Conservation (phyloP, 2,113 vertebrate genomes). For the Barbus barbus region DNA sequence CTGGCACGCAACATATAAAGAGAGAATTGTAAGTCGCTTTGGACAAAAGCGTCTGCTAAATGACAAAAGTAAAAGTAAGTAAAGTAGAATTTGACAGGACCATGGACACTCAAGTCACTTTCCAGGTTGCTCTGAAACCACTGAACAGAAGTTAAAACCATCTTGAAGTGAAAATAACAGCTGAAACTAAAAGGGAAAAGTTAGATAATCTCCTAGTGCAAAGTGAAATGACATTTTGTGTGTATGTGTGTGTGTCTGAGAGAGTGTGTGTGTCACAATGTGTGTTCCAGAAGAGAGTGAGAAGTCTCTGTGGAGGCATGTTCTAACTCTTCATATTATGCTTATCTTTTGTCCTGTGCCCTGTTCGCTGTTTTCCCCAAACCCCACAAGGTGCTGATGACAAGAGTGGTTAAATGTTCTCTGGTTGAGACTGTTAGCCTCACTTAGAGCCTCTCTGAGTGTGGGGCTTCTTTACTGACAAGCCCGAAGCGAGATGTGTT, state of each 20-base stretch:
- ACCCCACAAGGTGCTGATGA: conserved; percentile 47
- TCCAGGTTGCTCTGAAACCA: conserved; percentile 40
- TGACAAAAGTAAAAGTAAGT: too few relatives aligned
- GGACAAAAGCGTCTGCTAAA: too few relatives aligned
- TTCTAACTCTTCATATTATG: conserved; percentile 39
- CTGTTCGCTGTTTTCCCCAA: conserved; percentile 33
- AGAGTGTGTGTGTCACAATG: too few relatives aligned
- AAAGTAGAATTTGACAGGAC: conserved; percentile 26
- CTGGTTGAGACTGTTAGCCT: conserved; percentile 13
- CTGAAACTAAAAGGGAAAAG: conserved; percentile 47
- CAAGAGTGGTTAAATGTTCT: conserved; percentile 39
- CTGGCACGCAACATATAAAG: conserved; percentile 3
- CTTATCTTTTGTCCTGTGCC: conserved; percentile 18
- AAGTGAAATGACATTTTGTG: conserved; percentile 36
- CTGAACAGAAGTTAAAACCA: conserved; percentile 35
- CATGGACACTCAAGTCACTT: background rate
- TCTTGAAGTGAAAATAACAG: conserved; percentile 34
- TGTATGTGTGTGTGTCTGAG: conserved; percentile 2
- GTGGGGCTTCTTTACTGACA: conserved; percentile 18
- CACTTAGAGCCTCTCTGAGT: conserved; percentile 27
- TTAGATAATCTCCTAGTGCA: conserved; percentile 42
- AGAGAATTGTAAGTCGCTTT: too few relatives aligned
- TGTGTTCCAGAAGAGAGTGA: conserved; percentile 41
- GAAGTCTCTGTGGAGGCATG: conserved; percentile 34
- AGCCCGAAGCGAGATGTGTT: conserved; percentile 16